A percentile compares a stretch with the other conserved stretches of the same genome.
phyloP scores from a whole-genome alignment of 2,113 vertebrate species.

The Ammodytes dubius region DNA sequence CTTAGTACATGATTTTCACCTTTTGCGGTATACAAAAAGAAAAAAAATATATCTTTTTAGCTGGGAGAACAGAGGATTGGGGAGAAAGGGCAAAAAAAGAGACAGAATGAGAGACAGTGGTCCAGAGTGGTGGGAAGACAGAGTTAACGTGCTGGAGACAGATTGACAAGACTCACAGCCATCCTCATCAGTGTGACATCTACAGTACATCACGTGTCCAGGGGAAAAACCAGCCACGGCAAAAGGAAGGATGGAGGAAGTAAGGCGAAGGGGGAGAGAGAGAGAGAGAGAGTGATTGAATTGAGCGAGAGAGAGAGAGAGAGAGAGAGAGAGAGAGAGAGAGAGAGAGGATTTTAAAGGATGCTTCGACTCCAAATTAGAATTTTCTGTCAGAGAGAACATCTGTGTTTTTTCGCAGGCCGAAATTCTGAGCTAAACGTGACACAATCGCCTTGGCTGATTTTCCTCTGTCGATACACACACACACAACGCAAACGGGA shows the following conservation, averaged over 20 bases:
- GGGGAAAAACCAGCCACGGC: slow-evolving; percentile 21
- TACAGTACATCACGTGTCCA: slow-evolving; percentile 27
- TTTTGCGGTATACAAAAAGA: slow-evolving; percentile 2
- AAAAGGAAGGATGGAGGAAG: slow-evolving; percentile 2
- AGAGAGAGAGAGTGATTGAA: too few relatives aligned
- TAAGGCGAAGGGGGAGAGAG: neutral
- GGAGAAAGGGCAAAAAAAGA: slow-evolving; percentile 19
- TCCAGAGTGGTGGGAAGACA: neutral
- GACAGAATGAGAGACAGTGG: slow-evolving; percentile 29
- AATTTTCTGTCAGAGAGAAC: slow-evolving; percentile 42
- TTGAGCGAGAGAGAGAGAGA: neutral
- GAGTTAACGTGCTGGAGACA: slow-evolving; percentile 19
- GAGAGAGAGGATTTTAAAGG: neutral
- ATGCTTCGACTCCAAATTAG: slow-evolving; percentile 23
- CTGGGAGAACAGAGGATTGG: neutral
- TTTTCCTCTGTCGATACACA: slow-evolving; percentile 1
- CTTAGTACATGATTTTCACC: neutral
- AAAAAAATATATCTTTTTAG: neutral
- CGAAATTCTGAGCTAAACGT: slow-evolving; percentile 43
- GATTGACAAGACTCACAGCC: slow-evolving; percentile 63
- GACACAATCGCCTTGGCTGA: neutral
- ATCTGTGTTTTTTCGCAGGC: slow-evolving; percentile 36
- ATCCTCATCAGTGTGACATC: slow-evolving; percentile 53
- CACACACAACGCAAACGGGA: neutral
- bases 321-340: slow-evolving; percentile 1